Evolutionary conservation across 2,888 invertebrate genomes (phyloP).

Genomic region (Tupiocoris notatus): DNA sequence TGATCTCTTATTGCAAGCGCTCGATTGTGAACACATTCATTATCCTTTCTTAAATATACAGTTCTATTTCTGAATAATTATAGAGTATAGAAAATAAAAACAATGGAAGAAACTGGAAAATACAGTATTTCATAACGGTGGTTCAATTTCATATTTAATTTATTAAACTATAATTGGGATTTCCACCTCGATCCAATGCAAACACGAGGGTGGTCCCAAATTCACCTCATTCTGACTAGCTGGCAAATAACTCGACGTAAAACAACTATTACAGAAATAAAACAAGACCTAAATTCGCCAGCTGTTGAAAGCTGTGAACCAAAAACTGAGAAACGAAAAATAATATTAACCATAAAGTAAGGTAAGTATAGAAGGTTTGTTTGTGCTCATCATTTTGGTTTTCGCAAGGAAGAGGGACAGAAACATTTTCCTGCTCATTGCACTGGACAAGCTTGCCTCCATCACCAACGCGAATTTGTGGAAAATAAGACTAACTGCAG

Average conservation of each 20-base stretch:
- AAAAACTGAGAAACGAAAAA: too few relatives aligned
- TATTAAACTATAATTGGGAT: background rate
- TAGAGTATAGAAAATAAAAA: conserved; percentile 8
- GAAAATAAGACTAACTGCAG: too few relatives aligned
- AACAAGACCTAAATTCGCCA: background rate
- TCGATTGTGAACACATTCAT: conserved; percentile 9
- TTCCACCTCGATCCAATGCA: conserved; percentile 9
- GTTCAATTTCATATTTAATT: conserved; percentile 20
- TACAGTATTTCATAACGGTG: background rate
- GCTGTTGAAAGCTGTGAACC: background rate
- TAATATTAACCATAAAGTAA: too few relatives aligned
- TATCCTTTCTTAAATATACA: background rate
- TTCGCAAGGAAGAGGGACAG: too few relatives aligned
- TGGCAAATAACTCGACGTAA: conserved; percentile 18
- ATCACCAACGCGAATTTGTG: too few relatives aligned
- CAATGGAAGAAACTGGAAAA: conserved; percentile 7
- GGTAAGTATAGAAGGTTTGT: too few relatives aligned
- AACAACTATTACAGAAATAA: background rate
- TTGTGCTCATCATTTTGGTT: too few relatives aligned
- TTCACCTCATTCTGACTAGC: conserved; percentile 33
- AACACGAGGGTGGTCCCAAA: conserved; percentile 16
- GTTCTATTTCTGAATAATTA: too few relatives aligned
- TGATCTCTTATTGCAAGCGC: conserved; percentile 1
- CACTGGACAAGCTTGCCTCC: too few relatives aligned
- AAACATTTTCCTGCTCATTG: too few relatives aligned